Evolutionary conservation across 1,140 invertebrate species (phyloP), one percentile per base, ranked within the genome.

Genomic region (Cydia strobilella): DNA sequence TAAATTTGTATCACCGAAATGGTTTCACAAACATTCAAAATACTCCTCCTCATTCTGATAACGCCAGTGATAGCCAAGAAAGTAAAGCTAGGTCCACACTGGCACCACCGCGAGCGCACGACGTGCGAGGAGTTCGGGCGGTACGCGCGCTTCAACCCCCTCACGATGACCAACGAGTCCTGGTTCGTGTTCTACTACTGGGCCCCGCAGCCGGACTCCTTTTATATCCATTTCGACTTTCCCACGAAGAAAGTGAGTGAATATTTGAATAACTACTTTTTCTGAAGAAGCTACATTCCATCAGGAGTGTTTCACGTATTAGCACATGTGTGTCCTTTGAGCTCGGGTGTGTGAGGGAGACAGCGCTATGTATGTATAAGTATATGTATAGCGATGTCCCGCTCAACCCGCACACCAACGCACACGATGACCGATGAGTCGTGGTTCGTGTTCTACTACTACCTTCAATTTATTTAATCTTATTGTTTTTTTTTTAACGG

Each of bases 121-220:
- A 81, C 80, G 6, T 90, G 88, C 69, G 81, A 84, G 0, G 81
- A 86, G 12, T 87, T 90, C 35, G 80, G 86, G 10, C 76, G 51
- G 62, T 79, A 73, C 65, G 88, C 82, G 6, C 82, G 86, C 12
- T 90, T 90, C 51, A 90, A 90, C 59, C 88, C 87, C 7, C 80
- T 83, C 59, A 84, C 86, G 0, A 79, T 90, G 6, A 27, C 88
- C 6, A 48, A 80, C 25, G 77, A 80, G 6, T 73, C 76, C 20
- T 90, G 88, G 88, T 80, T 88, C 12, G 71, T 80, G 0, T 88
- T 90, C 69, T 90, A 86, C 74, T 85, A 86, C 69, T 90, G 86
- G 86, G 86, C 79, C n/a, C 77, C 80, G 9, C 20, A 72, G 3
- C 45, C 45, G 51, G 23, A 35, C 0, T 23, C n/a, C 0, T 72